Base-by-base conservation (phyloP, 2,113 vertebrate species). In the Calyptomena viridis region DNA sequence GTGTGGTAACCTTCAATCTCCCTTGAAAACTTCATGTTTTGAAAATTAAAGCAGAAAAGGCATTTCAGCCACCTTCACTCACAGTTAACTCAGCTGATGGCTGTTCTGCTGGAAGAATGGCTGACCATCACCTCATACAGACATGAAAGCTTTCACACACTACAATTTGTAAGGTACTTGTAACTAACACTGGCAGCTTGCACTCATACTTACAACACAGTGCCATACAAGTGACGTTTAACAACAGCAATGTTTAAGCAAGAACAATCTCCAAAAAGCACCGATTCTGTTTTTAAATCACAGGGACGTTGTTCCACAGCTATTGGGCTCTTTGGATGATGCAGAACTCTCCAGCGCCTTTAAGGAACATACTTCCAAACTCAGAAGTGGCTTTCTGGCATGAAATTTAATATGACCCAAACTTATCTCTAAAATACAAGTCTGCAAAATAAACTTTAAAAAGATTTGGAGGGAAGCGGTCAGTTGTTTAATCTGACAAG, bases 381-480 rank as follows among this genome's bases (percentile, higher is more conserved):
- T 24, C 60, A 40, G 30, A 83, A 79, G 9, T 18, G 22, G 14
- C 24, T 40, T 82, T 79, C 56, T 37, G 18, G 25, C 76, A 52
- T 67, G 22, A 82, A 80, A 85, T 23, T 25, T 39, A 44, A 30
- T 3, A 81, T 8, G 46, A 69, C 33, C 89, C 44, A 69, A 75
- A 72, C 14, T 12, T 47, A 22, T 33, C 39, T 64, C 37, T 72
- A 63, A 78, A 81, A 84, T 3, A 68, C 0, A 84, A 40, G 49
- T 58, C 69, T 37, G 20, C 14, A 84, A 84, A 77, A 63, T 3
- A 63, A 56, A 74, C n/a, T 75, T 71, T 6, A 30, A 53, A 47
- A 88, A 80, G 14, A 75, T 9, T 27, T 28, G 12, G 15, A 80
- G 3, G 4, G 1, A 95, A 77, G 11, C 0, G 0, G 17, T 5